Conservation (phyloP, 2,113 vertebrate genomes). For the Nerophis ophidion region DNA sequence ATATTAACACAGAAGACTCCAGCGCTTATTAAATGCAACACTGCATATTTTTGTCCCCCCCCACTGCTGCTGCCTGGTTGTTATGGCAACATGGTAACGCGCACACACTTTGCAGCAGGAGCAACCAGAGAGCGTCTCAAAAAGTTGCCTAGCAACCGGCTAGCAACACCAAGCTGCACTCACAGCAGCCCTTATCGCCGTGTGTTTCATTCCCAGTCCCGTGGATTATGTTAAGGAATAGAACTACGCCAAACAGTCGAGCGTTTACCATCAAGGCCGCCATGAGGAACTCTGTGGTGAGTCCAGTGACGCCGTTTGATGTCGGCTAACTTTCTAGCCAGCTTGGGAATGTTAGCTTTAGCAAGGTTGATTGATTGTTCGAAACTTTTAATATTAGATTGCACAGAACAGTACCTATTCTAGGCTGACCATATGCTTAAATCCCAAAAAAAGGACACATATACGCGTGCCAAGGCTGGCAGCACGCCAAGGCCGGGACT, state of each 20-base stretch:
- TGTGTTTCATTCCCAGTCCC: not conserved
- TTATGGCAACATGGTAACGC: conserved; percentile 29
- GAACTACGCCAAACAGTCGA: conserved; percentile 32
- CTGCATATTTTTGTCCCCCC: not conserved
- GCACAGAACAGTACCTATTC: no score
- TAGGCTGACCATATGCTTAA: no score
- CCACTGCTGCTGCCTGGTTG: conserved; percentile 9
- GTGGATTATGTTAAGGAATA: conserved; percentile 29
- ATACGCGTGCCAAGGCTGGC: no score
- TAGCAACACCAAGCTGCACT: not conserved
- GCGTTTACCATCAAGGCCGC: conserved; percentile 64
- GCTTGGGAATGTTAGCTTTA: conserved; percentile 1
- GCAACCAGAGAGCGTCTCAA: conserved; percentile 40
- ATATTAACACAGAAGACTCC: not conserved
- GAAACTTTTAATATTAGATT: no score
- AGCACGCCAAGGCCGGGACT: no score
- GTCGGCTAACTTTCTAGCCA: not conserved
- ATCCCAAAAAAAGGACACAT: no score
- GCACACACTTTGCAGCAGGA: conserved; percentile 37
- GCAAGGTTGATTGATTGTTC: no score
- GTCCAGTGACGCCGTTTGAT: conserved; percentile 22
- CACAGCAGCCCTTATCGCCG: not conserved
- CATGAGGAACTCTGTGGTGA: conserved; percentile 69
- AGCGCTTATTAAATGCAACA: not conserved
- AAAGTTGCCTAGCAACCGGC: conserved; percentile 53